phyloP scores from a whole-genome alignment of 2,797 vertebrate species.

The Galago senegalensis region DNA sequence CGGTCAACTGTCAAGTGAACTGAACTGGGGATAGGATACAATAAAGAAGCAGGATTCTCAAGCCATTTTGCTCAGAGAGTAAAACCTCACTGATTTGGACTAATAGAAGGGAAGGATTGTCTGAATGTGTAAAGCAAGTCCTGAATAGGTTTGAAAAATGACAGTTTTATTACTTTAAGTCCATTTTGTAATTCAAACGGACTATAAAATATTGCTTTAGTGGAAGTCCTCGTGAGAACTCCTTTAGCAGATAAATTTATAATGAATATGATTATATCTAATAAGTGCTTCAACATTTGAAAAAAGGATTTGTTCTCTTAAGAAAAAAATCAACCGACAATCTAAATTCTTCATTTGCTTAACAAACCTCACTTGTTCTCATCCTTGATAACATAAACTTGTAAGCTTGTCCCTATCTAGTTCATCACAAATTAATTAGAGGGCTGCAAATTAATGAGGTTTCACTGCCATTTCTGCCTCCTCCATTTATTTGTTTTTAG shows the following conservation, averaged over 20 bases:
- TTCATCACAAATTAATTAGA: conserved; percentile 64
- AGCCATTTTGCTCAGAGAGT: conserved; percentile 66
- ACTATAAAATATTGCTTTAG: conserved; percentile 66
- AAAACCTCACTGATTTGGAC: conserved; percentile 62
- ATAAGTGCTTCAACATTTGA: conserved; percentile 64
- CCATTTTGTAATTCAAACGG: conserved; percentile 74
- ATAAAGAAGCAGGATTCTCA: conserved; percentile 60
- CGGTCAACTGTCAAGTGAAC: conserved; percentile 59
- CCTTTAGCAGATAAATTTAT: conserved; percentile 64
- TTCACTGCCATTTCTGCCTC: conserved; percentile 72
- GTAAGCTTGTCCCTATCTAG: conserved; percentile 14
- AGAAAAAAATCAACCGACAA: conserved; percentile 68
- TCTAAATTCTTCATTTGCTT: conserved; percentile 76
- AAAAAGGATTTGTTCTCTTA: conserved; percentile 80
- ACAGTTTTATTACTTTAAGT: conserved; percentile 67
- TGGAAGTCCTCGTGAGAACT: conserved; percentile 59
- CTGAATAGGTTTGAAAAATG: conserved; percentile 47
- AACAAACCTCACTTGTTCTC: conserved; percentile 65
- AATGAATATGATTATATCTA: conserved; percentile 70
- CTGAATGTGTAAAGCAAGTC: conserved; percentile 62
- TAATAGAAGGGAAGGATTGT: conserved; percentile 25
- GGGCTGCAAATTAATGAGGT: conserved; percentile 62
- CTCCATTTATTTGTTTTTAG: conserved; percentile 61
- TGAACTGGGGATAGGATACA: conserved; percentile 44
- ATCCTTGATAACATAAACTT: conserved; percentile 42